These are phyloP conservation scores for Eulithis prunata DNA, from an alignment of 2,888 invertebrate genomes.

Conservation along the genomic window DNA sequence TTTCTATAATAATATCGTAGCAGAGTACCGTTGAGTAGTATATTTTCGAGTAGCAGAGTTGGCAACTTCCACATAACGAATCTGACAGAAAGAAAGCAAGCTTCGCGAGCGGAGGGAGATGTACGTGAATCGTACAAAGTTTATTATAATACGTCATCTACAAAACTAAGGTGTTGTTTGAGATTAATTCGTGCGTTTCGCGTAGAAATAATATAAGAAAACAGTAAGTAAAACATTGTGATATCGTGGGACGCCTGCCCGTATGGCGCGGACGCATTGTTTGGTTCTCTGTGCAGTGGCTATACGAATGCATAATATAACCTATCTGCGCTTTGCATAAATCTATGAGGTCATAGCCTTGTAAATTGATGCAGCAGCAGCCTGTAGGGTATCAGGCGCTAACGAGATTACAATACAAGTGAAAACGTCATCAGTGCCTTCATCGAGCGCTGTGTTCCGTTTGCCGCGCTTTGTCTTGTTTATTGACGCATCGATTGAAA, in stretches of 20 bases:
- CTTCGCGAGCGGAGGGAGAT: constrained; percentile 55
- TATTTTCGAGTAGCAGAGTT: background rate
- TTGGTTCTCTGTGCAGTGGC: constrained; percentile 74
- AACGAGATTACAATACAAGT: constrained; percentile 73
- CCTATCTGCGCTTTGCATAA: constrained; percentile 77
- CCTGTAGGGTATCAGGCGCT: constrained; percentile 63
- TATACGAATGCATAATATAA: constrained; percentile 83
- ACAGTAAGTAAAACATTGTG: constrained; percentile 69
- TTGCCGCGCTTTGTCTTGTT: constrained; percentile 74
- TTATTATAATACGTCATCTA: constrained; percentile 80
- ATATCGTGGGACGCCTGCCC: constrained; percentile 47
- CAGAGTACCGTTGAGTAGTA: too few relatives aligned
- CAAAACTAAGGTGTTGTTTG: constrained; percentile 62
- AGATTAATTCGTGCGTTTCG: constrained; percentile 56
- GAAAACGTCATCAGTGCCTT: constrained; percentile 68
- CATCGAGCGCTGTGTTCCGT: constrained; percentile 57
- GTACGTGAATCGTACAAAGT: constrained; percentile 73
- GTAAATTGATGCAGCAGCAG: constrained; percentile 70
- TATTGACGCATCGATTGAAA: constrained; percentile 77
- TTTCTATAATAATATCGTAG: too few relatives aligned
- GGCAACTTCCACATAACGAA: background rate
- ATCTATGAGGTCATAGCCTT: constrained; percentile 75
- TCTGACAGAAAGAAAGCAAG: background rate
- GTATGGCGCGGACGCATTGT: constrained; percentile 69
- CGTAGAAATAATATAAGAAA: constrained; percentile 56